These are phyloP conservation scores for Sebastes dallii DNA, from an alignment of 2,797 vertebrate genomes.

Conservation along the genomic window DNA sequence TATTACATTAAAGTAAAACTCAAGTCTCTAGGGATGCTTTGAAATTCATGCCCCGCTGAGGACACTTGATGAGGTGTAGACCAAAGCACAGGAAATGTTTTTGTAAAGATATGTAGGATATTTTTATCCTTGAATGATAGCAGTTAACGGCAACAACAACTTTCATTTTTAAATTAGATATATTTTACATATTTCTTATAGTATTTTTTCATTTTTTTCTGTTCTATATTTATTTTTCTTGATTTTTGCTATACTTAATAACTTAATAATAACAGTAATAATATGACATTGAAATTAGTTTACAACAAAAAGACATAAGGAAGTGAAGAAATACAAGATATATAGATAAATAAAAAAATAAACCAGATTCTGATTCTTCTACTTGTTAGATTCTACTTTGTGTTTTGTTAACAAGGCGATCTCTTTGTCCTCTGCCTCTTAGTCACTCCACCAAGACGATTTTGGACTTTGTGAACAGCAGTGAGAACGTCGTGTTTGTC, in stretches of 20 bases:
- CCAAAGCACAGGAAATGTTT: neutral
- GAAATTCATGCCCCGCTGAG: neutral
- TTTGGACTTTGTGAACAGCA: constrained; percentile 99
- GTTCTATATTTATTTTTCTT: neutral
- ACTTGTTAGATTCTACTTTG: too few species aligned
- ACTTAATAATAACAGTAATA: too few species aligned
- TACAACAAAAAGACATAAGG: too few species aligned
- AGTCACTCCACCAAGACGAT: constrained; percentile 98
- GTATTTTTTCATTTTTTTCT: neutral
- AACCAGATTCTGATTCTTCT: too few species aligned
- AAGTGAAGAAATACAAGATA: too few species aligned
- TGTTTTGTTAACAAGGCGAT: neutral
- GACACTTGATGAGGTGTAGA: neutral
- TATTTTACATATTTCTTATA: neutral
- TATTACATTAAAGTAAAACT: neutral
- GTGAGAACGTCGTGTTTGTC: constrained; percentile 96
- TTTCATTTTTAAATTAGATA: too few species aligned
- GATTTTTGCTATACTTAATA: neutral
- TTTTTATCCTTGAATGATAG: neutral
- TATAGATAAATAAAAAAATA: too few species aligned
- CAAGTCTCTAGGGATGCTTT: neutral
- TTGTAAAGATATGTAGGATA: neutral
- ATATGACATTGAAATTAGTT: too few species aligned
- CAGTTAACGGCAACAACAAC: neutral
- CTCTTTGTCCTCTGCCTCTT: constrained; percentile 23